Percentiles rank a stretch among this genome's conserved stretches.
phyloP scores from a whole-genome alignment of 2,888 invertebrate species.

The Troglohyphantes excavatus region DNA sequence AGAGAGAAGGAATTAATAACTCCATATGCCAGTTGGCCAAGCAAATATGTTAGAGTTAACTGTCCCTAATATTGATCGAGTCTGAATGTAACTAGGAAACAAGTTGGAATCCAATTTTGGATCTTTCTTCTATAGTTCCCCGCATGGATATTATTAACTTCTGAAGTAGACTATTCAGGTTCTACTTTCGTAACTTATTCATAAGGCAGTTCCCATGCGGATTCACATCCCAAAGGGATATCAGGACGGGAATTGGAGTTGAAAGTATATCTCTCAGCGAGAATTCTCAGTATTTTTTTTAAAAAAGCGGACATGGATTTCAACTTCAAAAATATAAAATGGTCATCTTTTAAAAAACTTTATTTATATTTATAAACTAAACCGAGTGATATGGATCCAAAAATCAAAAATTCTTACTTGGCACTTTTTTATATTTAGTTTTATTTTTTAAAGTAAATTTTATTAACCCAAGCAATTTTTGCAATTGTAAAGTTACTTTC shows the following conservation, averaged over 20 bases:
- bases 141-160: conserved; percentile 16
- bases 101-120: conserved; percentile 29
- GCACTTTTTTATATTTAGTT: no score
- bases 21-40: not conserved
- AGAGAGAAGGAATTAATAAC: not conserved
- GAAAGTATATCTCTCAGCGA: not conserved
- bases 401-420: no score
- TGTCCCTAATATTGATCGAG: conserved; percentile 13
- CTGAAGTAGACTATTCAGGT: conserved; percentile 8
- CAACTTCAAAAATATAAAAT: no score
- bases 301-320: no score
- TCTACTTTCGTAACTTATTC: conserved; percentile 17
- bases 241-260: not conserved
- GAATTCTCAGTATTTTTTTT: not conserved
- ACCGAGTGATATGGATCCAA: no score
- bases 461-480: no score
- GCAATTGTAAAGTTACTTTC: no score
- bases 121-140: conserved; percentile 15
- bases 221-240: not conserved
- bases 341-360: no score
- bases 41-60: not conserved
- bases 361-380: no score
- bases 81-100: conserved; percentile 12
- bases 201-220: conserved; percentile 13
- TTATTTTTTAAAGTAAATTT: no score